Evolutionary conservation across 2,888 invertebrate genomes (phyloP).

Genomic region (Callinectes sapidus): DNA sequence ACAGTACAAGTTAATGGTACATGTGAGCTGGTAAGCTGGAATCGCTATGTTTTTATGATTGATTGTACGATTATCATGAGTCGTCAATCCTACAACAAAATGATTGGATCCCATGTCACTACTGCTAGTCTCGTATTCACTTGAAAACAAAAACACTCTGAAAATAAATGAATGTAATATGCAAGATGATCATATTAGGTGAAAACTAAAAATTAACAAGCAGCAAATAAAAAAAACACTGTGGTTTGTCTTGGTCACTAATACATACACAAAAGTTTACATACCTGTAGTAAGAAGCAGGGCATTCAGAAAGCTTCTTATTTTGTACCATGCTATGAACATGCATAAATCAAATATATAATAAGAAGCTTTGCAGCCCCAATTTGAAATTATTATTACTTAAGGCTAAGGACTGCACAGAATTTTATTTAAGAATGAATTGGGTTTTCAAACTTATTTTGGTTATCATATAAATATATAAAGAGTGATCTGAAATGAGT

Average conservation of each 20-base stretch:
- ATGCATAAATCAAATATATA: constrained; percentile 67
- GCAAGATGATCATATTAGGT: constrained; percentile 30
- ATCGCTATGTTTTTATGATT: background rate
- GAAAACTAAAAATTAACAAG: constrained; percentile 51
- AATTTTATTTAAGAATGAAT: background rate
- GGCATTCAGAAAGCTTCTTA: constrained; percentile 69
- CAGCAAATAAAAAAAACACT: constrained; percentile 57
- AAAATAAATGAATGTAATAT: constrained; percentile 36
- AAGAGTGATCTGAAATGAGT: background rate
- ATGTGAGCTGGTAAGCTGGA: background rate
- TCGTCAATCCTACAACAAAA: background rate
- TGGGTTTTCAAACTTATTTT: background rate
- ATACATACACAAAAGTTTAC: constrained; percentile 60
- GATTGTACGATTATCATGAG: background rate
- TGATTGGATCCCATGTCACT: background rate
- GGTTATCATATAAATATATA: background rate
- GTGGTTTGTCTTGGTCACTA: constrained; percentile 67
- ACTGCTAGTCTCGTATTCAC: background rate
- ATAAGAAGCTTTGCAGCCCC: constrained; percentile 70
- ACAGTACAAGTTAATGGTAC: background rate
- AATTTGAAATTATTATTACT: background rate
- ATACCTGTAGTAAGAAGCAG: constrained; percentile 65
- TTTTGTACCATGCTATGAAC: constrained; percentile 53
- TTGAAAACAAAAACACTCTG: background rate
- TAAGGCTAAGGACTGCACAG: constrained; percentile 9